Evolutionary conservation across 2,797 vertebrate species (phyloP).

Genomic region (Simalia tracyae): DNA sequence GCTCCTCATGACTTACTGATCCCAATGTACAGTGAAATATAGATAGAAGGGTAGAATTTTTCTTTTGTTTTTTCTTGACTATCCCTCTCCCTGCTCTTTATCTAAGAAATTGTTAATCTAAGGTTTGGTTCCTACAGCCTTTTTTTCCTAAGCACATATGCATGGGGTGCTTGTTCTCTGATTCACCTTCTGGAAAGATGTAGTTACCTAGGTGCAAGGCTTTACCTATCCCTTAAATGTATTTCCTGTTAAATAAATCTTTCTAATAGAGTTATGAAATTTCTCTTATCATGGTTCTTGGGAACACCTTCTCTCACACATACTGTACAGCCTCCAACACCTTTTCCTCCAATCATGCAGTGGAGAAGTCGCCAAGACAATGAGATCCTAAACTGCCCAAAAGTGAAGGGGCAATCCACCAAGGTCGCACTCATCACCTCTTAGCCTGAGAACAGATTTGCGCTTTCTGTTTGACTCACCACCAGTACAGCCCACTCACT

Average conservation of each 20-base stretch:
- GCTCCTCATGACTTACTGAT: too few relatives aligned
- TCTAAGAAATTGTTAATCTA: background rate
- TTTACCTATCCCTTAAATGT: background rate
- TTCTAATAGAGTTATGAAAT: background rate
- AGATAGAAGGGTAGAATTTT: too few relatives aligned
- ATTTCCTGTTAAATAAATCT: background rate
- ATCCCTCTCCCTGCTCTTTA: background rate
- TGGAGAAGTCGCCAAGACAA: background rate
- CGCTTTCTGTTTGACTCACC: background rate
- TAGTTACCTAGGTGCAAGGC: background rate
- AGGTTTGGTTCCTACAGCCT: background rate
- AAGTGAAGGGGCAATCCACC: background rate
- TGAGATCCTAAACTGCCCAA: background rate
- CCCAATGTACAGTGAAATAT: too few relatives aligned
- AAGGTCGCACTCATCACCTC: background rate
- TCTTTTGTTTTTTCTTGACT: too few relatives aligned
- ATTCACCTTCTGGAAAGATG: background rate
- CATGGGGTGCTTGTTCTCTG: background rate
- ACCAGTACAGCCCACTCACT: background rate
- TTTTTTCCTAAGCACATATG: background rate
- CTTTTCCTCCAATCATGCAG: background rate
- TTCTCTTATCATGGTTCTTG: background rate
- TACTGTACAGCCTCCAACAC: background rate
- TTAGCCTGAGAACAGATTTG: background rate
- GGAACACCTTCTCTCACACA: background rate